Conservation (phyloP, 2,113 vertebrate species). For the Microcebus lehilahytsara region DNA sequence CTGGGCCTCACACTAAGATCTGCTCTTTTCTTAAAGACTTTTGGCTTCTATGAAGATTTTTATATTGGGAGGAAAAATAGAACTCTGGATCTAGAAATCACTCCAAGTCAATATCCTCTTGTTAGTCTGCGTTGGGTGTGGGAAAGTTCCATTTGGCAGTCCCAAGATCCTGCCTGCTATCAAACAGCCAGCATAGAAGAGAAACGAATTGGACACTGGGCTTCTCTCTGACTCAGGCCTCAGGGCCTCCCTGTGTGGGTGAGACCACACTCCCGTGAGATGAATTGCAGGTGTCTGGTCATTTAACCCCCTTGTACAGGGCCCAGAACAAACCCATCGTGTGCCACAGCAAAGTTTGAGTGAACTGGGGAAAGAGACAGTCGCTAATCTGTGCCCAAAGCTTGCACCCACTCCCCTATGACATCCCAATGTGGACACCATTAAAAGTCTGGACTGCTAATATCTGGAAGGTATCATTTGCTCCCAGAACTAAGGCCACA, state of each 20-base stretch:
- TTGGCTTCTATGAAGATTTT: slow-evolving; percentile 63
- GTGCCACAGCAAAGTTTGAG: neutral
- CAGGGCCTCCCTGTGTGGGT: neutral
- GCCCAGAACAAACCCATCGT: neutral
- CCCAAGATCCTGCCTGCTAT: neutral
- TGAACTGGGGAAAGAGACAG: neutral
- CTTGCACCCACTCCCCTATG: neutral
- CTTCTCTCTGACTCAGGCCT: slow-evolving; percentile 30
- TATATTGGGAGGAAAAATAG: slow-evolving; percentile 50
- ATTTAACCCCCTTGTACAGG: neutral
- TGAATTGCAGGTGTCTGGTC: neutral
- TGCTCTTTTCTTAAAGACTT: slow-evolving; percentile 50
- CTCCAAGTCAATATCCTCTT: slow-evolving; percentile 72
- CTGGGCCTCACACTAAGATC: slow-evolving; percentile 50
- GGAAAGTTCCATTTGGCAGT: slow-evolving; percentile 61
- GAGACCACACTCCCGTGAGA: neutral
- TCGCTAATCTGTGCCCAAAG: neutral
- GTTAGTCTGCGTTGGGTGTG: slow-evolving; percentile 54
- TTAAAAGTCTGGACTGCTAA: neutral
- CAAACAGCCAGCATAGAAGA: neutral
- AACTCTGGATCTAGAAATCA: slow-evolving; percentile 65
- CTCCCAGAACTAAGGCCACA: neutral
- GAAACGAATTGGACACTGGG: neutral
- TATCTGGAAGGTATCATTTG: neutral
- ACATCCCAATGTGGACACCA: neutral